phyloP scores from a whole-genome alignment of 2,888 invertebrate species.

The Nomada lathburiana region DNA sequence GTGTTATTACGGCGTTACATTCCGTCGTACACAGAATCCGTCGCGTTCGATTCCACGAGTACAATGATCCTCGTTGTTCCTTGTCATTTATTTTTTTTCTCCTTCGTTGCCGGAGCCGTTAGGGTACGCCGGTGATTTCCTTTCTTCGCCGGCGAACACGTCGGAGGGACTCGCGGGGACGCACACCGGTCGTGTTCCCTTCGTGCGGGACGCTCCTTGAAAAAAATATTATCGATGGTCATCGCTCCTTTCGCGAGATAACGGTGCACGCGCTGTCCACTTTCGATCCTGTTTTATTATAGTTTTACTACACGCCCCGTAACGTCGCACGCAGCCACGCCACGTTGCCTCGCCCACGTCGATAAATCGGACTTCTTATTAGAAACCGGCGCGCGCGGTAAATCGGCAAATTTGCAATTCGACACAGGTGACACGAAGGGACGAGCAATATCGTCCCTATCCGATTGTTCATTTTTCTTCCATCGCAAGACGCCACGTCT shows the following conservation, averaged over 20 bases:
- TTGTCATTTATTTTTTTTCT: conserved; percentile 24
- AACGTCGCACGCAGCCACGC: neutral
- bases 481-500: neutral
- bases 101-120: neutral
- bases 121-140: neutral
- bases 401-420: conserved; percentile 48
- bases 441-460: neutral
- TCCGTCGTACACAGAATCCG: conserved; percentile 70
- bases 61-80: conserved; percentile 66
- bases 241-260: conserved; percentile 34
- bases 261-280: conserved; percentile 25
- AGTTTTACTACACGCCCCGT: conserved; percentile 15
- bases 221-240: conserved; percentile 45
- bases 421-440: conserved; percentile 37
- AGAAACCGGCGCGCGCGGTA: conserved; percentile 20
- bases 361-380: conserved; percentile 52
- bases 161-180: conserved; percentile 20
- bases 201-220: conserved; percentile 15
- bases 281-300: conserved; percentile 48
- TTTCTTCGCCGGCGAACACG: conserved; percentile 20
- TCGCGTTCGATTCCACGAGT: conserved; percentile 57
- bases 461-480: neutral
- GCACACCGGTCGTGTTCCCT: neutral
- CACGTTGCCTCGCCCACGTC: conserved; percentile 38
- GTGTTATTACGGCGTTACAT: conserved; percentile 77